A percentile compares a stretch with the other conserved stretches of the same genome.
Evolutionary conservation across 2,797 vertebrate species (phyloP).

Genomic region (Todus mexicanus): DNA sequence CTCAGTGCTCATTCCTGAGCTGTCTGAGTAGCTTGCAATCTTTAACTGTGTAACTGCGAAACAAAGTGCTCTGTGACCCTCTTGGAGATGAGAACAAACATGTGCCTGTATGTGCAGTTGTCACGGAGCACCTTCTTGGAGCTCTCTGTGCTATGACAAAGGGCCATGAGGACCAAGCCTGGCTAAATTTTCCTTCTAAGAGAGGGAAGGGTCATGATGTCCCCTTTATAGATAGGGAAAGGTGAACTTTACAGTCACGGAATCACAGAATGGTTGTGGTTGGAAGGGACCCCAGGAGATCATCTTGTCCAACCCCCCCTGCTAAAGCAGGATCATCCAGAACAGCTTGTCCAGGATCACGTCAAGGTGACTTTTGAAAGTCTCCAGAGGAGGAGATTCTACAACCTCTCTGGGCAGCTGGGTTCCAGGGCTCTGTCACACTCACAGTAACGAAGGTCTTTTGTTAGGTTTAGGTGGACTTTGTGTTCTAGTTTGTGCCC

Average conservation of each 20-base stretch:
- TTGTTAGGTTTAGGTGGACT: background rate
- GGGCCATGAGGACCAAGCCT: background rate
- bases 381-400: background rate
- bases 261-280: too few relatives aligned
- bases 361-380: background rate
- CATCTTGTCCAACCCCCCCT: too few relatives aligned
- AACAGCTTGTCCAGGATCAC: background rate
- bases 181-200: background rate
- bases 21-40: background rate
- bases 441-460: background rate
- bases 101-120: background rate
- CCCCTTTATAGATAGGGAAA: background rate
- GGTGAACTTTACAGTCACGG: background rate
- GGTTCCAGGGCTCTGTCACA: background rate
- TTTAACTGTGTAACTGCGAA: rapidly evolving
- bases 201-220: background rate
- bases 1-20: background rate
- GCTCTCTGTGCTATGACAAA: background rate
- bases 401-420: background rate
- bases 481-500: background rate
- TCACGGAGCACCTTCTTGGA: background rate
- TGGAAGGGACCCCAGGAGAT: background rate
- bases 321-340: background rate
- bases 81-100: background rate
- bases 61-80: background rate